phyloP scores from a whole-genome alignment of 2,888 invertebrate species.

The Hybos culiciformis region DNA sequence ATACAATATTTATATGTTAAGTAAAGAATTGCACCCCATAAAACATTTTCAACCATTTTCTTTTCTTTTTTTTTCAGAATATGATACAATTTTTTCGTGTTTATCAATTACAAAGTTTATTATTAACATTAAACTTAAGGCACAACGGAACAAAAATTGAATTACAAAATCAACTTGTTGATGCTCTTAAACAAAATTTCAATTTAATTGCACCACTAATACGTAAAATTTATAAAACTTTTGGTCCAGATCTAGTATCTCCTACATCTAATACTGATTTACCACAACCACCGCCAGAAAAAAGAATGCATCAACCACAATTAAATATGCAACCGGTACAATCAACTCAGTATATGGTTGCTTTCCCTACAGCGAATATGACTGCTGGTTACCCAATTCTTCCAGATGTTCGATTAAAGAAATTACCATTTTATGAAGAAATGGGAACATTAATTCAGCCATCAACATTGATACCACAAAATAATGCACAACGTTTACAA shows the following conservation, averaged over 20 bases:
- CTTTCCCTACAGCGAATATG: constrained; percentile 29
- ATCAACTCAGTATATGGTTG: constrained; percentile 17
- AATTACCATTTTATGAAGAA: constrained; percentile 85
- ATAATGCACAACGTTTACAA: constrained; percentile 60
- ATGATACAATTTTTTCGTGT: constrained; percentile 51
- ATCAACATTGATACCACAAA: constrained; percentile 62
- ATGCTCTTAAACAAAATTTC: constrained; percentile 51
- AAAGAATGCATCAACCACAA: constrained; percentile 14
- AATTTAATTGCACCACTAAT: constrained; percentile 45
- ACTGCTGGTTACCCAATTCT: constrained; percentile 63
- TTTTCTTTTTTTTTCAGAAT: constrained; percentile 25
- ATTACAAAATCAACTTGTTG: constrained; percentile 57
- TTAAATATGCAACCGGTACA: constrained; percentile 13
- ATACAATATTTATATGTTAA: no score
- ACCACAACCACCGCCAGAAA: constrained; percentile 7
- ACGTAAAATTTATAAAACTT: constrained; percentile 36
- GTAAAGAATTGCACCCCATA: no score
- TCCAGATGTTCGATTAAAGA: constrained; percentile 85
- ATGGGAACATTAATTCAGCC: constrained; percentile 79
- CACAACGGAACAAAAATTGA: constrained; percentile 70
- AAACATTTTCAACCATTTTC: no score
- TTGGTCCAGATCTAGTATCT: constrained; percentile 16
- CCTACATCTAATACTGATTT: constrained; percentile 14
- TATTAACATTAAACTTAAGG: constrained; percentile 65
- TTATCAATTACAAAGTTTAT: constrained; percentile 69